A percentile compares a stretch with the other conserved stretches of the same genome.
Evolutionary conservation across 2,797 vertebrate genomes (phyloP).

Genomic region (Cyprinella venusta): DNA sequence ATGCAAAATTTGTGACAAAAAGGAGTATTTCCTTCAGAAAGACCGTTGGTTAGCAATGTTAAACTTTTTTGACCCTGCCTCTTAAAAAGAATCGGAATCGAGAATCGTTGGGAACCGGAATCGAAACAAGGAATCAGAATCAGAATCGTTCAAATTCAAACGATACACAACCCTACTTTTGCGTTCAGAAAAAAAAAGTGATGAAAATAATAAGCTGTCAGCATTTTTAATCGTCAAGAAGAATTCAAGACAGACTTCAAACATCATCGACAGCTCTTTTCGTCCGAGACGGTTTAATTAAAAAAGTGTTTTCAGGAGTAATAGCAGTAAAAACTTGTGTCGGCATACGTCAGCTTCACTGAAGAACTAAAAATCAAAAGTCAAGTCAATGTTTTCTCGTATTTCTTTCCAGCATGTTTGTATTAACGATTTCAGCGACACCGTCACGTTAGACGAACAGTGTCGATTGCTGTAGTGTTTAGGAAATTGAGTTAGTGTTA

Average conservation of each 20-base stretch:
- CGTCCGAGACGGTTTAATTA: slow-evolving; percentile 76
- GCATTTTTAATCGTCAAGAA: neutral
- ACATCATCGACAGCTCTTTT: slow-evolving; percentile 49
- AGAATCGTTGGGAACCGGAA: no score
- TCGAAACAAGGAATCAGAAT: no score
- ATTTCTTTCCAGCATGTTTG: slow-evolving; percentile 80
- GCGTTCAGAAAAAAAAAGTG: no score
- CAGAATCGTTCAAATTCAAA: no score
- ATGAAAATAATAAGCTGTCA: neutral
- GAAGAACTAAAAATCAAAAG: slow-evolving; percentile 72
- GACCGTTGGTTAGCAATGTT: no score
- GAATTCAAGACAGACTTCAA: slow-evolving; percentile 55
- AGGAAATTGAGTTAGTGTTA: slow-evolving; percentile 58
- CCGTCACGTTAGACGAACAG: slow-evolving; percentile 74
- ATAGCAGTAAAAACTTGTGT: slow-evolving; percentile 77
- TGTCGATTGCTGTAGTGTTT: slow-evolving; percentile 68
- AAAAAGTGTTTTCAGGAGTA: slow-evolving; percentile 79
- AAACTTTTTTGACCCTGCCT: no score
- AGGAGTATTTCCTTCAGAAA: no score
- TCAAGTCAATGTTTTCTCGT: slow-evolving; percentile 75
- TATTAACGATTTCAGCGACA: slow-evolving; percentile 55
- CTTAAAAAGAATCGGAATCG: no score
- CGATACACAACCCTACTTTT: no score
- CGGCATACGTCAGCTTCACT: slow-evolving; percentile 76
- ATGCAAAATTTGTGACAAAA: no score